Conservation (phyloP, 2,888 invertebrate genomes). For the Pharmacophagus antenor region DNA sequence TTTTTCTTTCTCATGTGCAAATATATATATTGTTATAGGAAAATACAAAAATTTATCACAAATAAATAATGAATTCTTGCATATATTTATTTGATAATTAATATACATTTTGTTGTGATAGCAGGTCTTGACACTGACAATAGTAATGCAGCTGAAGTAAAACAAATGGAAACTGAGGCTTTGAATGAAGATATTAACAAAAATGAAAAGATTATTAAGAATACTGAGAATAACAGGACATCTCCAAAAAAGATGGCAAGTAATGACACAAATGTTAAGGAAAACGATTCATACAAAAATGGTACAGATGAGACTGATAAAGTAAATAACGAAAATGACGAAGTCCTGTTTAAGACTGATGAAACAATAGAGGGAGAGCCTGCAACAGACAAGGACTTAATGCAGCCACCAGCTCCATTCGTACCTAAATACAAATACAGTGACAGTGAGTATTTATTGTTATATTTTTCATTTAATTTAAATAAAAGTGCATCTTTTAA, state of each 20-base stretch:
- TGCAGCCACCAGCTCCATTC: constrained; percentile 43
- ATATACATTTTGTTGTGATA: constrained; percentile 25
- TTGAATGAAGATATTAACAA: constrained; percentile 68
- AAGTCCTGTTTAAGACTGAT: constrained; percentile 36
- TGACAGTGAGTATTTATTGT: constrained; percentile 53
- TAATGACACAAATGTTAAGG: constrained; percentile 52
- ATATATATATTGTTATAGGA: too few relatives aligned
- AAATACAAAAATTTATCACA: background rate
- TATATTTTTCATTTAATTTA: background rate
- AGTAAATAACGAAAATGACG: constrained; percentile 59
- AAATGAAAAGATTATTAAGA: constrained; percentile 69
- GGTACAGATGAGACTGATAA: constrained; percentile 78
- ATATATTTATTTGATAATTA: background rate
- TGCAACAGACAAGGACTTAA: constrained; percentile 29
- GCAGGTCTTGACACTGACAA: constrained; percentile 69
- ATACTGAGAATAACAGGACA: constrained; percentile 61
- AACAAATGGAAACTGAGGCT: constrained; percentile 51
- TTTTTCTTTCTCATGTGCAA: background rate
- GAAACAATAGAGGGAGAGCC: constrained; percentile 33
- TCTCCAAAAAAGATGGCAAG: constrained; percentile 55
- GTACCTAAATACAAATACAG: constrained; percentile 71
- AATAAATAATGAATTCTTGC: background rate
- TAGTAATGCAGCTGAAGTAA: constrained; percentile 60
- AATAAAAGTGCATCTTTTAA: too few relatives aligned
- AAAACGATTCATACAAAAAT: constrained; percentile 65